Conservation (phyloP, 2,113 vertebrate species). For the Carassius gibelio region DNA sequence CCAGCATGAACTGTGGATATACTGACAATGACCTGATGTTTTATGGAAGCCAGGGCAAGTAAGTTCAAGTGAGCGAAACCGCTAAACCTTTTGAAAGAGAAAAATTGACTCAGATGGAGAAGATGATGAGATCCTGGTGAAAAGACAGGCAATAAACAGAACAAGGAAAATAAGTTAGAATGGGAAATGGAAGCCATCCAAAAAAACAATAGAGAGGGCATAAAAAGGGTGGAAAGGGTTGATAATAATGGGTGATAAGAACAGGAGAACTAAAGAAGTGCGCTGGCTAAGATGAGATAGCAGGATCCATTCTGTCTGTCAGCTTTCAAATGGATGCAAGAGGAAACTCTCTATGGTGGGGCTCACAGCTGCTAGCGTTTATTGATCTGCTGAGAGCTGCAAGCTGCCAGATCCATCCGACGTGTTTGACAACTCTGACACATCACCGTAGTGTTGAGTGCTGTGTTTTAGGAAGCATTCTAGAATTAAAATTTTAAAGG, state of each 20-base stretch:
- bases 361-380: slow-evolving; percentile 26
- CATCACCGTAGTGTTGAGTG: not conserved
- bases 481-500: not conserved
- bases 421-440: slow-evolving; percentile 11
- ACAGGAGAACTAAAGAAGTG: slow-evolving; percentile 14
- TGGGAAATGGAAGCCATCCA: slow-evolving; percentile 24
- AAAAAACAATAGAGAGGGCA: slow-evolving; percentile 41
- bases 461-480: not conserved
- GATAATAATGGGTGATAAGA: slow-evolving; percentile 30
- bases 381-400: slow-evolving; percentile 22
- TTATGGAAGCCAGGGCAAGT: slow-evolving; percentile 7
- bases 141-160: slow-evolving; percentile 35
- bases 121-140: slow-evolving; percentile 30
- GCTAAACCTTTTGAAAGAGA: not conserved
- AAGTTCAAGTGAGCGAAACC: slow-evolving; percentile 27
- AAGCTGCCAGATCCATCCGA: slow-evolving; percentile 14
- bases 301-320: slow-evolving; percentile 23
- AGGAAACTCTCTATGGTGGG: slow-evolving; percentile 29
- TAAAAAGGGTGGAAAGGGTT: slow-evolving; percentile 33
- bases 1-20: not conserved
- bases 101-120: slow-evolving; percentile 9
- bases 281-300: slow-evolving; percentile 7
- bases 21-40: not conserved
- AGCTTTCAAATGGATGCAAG: slow-evolving; percentile 12
- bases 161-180: slow-evolving; percentile 28